Evolutionary conservation across 2,888 invertebrate species (phyloP).

Genomic region (Oxystoma pomonae): DNA sequence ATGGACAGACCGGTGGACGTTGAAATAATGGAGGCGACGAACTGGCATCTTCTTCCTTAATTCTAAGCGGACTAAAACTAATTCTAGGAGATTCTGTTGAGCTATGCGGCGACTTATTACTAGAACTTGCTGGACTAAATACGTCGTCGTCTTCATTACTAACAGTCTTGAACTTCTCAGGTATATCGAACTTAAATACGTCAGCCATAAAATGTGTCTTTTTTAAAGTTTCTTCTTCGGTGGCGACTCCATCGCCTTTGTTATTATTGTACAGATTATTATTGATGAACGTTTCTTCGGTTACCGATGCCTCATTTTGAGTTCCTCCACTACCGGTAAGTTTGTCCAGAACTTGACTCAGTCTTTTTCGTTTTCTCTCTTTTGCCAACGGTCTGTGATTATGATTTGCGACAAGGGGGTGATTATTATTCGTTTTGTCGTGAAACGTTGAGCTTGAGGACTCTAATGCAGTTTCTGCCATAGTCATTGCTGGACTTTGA

Average conservation of each 20-base stretch:
- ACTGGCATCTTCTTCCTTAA: conserved; percentile 51
- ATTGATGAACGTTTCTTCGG: conserved; percentile 30
- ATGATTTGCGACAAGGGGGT: conserved; percentile 58
- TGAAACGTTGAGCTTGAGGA: conserved; percentile 42
- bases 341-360: conserved; percentile 77
- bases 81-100: conserved; percentile 53
- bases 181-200: conserved; percentile 53
- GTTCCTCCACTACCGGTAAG: conserved; percentile 51
- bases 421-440: conserved; percentile 53
- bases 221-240: conserved; percentile 25
- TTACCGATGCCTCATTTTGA: conserved; percentile 23
- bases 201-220: conserved; percentile 45
- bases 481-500: conserved; percentile 62
- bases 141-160: conserved; percentile 56
- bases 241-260: conserved; percentile 38
- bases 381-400: conserved; percentile 60
- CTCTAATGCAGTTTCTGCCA: conserved; percentile 64
- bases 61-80: conserved; percentile 54
- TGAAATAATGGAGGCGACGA: conserved; percentile 41
- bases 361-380: conserved; percentile 67
- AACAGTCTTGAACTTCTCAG: conserved; percentile 39
- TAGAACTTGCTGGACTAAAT: conserved; percentile 55
- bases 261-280: conserved; percentile 51
- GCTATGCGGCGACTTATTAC: conserved; percentile 54
- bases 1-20: conserved; percentile 41